phyloP scores from a whole-genome alignment of 2,888 invertebrate species.

The Stictocephala bisonia region DNA sequence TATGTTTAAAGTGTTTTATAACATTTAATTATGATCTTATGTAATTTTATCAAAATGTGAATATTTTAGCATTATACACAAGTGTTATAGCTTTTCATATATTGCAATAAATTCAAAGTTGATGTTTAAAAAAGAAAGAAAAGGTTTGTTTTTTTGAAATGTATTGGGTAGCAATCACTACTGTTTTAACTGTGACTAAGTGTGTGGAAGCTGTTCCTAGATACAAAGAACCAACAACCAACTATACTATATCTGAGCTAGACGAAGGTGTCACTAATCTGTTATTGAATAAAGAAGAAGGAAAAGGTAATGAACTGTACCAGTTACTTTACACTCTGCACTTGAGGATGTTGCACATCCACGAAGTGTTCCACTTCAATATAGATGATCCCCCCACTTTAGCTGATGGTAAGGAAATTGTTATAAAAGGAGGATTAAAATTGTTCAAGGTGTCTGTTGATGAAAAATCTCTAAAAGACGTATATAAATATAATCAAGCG shows the following conservation, averaged over 20 bases:
- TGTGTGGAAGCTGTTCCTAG: no score
- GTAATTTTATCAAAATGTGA: no score
- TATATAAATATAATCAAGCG: neutral
- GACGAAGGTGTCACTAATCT: neutral
- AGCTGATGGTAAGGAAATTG: neutral
- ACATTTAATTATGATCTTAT: no score
- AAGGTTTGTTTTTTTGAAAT: no score
- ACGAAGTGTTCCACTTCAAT: neutral
- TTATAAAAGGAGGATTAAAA: neutral
- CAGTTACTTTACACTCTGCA: neutral
- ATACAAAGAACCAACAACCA: neutral
- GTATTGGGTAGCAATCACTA: no score
- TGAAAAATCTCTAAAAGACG: neutral
- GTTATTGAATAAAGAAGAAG: neutral
- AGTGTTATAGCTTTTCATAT: no score
- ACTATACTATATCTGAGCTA: slow-evolving; percentile 10
- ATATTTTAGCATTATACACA: no score
- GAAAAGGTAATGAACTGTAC: neutral
- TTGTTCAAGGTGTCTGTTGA: neutral
- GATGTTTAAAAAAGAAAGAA: no score
- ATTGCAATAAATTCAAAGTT: no score
- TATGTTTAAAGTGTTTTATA: no score
- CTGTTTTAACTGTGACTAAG: no score
- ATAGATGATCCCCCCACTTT: neutral
- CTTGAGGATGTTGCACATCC: neutral